Percentiles rank a stretch among this genome's conserved stretches.
phyloP scores from a whole-genome alignment of 2,888 invertebrate genomes.

The Andrena praecox region DNA sequence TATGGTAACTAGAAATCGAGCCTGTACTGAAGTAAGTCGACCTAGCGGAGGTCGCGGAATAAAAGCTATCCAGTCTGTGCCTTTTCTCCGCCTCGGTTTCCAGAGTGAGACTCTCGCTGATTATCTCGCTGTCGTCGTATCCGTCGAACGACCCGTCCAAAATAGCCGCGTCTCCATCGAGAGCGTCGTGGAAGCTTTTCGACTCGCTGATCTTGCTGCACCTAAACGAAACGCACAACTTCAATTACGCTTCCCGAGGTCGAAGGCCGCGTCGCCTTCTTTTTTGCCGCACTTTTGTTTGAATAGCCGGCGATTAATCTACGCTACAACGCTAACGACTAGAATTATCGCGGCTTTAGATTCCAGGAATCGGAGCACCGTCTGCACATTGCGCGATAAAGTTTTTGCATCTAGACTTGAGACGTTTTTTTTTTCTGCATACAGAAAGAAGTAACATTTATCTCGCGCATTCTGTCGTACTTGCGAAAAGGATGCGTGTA shows the following conservation, averaged over 20 bases:
- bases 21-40: slow-evolving; percentile 93
- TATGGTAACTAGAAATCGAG: slow-evolving; percentile 93
- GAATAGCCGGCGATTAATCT: neutral
- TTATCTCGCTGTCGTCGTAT: slow-evolving; percentile 75
- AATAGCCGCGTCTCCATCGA: slow-evolving; percentile 74
- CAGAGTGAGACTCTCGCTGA: slow-evolving; percentile 84
- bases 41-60: slow-evolving; percentile 91
- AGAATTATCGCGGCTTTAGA: too few species aligned
- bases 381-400: too few species aligned
- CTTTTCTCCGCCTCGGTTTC: slow-evolving; percentile 85
- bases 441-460: too few species aligned
- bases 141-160: slow-evolving; percentile 72
- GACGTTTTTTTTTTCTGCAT: too few species aligned
- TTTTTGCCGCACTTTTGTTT: neutral
- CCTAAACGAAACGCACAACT: slow-evolving; percentile 53
- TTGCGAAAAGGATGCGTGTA: too few species aligned
- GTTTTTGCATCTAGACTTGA: too few species aligned
- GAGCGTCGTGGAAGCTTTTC: slow-evolving; percentile 80
- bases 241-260: neutral
- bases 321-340: too few species aligned
- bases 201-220: slow-evolving; percentile 77
- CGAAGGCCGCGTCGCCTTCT: neutral
- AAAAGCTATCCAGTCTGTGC: slow-evolving; percentile 92
- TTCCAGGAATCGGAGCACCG: too few species aligned
- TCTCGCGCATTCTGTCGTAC: too few species aligned